Evolutionary conservation across 2,113 vertebrate species (phyloP), one percentile per base, ranked within the genome.

Genomic region (Struthidea cinerea): DNA sequence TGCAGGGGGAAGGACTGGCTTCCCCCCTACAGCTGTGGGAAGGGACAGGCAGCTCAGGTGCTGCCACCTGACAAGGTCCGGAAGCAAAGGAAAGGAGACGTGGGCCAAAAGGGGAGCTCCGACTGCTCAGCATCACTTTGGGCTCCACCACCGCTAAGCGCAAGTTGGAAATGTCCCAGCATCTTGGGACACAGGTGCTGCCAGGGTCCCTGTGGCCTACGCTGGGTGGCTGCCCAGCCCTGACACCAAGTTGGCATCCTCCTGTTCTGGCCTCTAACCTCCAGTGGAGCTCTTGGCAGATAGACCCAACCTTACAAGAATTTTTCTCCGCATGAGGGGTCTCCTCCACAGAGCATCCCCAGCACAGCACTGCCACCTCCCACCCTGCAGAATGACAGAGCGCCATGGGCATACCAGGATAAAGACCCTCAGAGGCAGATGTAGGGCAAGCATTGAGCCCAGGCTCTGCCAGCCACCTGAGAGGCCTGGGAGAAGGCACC

Each of bases 231-330:
- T 6, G 9, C 32, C 27, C 53, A 73, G 50, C 16, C 49, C 20
- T 4, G 1, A 28, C 28, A 53, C 11, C 0, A 0, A 28, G 7
- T 3, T 87, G 22, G 16, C 6, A 11, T 42, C 9, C 22, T 27
- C 22, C 9, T 59, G 41, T 30, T 52, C n/a, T 60, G 39, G 30
- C 19, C 64, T 83, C 59, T 1, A 30, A 80, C 42, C 70, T 87
- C 50, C 1, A 4, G 33, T 15, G 60, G 67, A 95, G 71, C 87
- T 47, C 21, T 1, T 4, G 46, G 79, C 76, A 79, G 33, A 52
- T 0, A 6, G 11, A 84, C 33, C 16, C 27, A 13, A 42, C 47
- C 35, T 37, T 19, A 46, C 1, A 8, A 33, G 27, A n/a, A 16
- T 8, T 44, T 32, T 59, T 16, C 42, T 61, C 32, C 16, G 23